A percentile compares a stretch with the other conserved stretches of the same genome.
Conservation (phyloP, 2,888 invertebrate genomes). For the Cheilosia grossa region DNA sequence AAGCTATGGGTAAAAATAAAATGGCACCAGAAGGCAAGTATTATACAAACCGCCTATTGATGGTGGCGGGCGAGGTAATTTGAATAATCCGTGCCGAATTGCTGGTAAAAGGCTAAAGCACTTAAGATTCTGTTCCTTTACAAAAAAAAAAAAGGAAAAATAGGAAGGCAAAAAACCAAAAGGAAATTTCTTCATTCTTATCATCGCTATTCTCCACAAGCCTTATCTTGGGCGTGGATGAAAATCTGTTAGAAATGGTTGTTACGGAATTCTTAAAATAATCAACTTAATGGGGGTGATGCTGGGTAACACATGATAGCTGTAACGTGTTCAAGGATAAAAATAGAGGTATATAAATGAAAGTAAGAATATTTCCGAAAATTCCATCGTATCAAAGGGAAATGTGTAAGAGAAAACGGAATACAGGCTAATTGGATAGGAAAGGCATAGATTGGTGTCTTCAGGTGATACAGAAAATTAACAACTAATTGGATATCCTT, state of each 20-base stretch:
- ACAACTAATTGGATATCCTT: no score
- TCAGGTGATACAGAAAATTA: no score
- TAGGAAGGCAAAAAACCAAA: not conserved
- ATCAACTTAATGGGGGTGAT: slow-evolving; percentile 9
- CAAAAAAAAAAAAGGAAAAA: not conserved
- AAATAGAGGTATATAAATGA: slow-evolving; percentile 50
- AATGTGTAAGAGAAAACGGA: no score
- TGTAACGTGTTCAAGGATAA: slow-evolving; percentile 59
- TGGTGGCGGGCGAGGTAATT: slow-evolving; percentile 37
- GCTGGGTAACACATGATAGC: slow-evolving; percentile 64
- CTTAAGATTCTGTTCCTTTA: slow-evolving; percentile 44
- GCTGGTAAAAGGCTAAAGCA: slow-evolving; percentile 64
- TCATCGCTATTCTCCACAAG: no score
- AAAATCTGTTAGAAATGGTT: slow-evolving; percentile 23
- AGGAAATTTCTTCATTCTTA: not conserved
- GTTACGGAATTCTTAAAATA: slow-evolving; percentile 10
- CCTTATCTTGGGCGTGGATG: not conserved
- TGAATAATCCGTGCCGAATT: slow-evolving; percentile 69
- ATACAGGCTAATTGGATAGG: no score
- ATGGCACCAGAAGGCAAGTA: not conserved
- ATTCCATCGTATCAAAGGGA: no score
- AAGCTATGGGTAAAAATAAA: no score
- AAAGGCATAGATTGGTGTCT: no score
- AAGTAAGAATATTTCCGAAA: no score
- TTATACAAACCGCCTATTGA: not conserved